A percentile compares a stretch with the other conserved stretches of the same genome.
These are phyloP conservation scores for Tautogolabrus adspersus DNA, from an alignment of 2,113 vertebrate species.

Conservation along the genomic window DNA sequence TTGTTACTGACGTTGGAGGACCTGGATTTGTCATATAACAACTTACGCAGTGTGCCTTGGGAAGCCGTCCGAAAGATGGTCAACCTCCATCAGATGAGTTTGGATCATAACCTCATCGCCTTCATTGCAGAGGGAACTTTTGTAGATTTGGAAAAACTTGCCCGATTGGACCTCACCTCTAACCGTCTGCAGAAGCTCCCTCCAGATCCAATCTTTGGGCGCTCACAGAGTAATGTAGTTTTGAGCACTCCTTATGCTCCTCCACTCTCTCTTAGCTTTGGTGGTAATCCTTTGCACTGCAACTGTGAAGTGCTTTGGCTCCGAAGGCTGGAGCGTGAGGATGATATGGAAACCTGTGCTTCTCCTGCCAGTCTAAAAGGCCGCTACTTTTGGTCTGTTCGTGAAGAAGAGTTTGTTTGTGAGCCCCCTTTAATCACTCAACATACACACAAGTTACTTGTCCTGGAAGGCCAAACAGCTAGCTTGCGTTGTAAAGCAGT, in stretches of 20 bases:
- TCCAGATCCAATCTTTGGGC: slow-evolving; percentile 93
- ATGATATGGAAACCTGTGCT: slow-evolving; percentile 97
- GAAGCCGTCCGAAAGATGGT: slow-evolving; percentile 94
- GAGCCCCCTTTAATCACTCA: slow-evolving; percentile 97
- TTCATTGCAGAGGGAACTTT: slow-evolving; percentile 95
- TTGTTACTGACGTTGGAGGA: slow-evolving; percentile 93
- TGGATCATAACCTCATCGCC: slow-evolving; percentile 95
- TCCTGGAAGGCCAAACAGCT: slow-evolving; percentile 96
- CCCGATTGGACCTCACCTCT: slow-evolving; percentile 95
- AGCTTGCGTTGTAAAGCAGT: slow-evolving; percentile 96
- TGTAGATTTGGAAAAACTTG: slow-evolving; percentile 90
- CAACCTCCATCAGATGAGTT: slow-evolving; percentile 95
- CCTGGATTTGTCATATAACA: slow-evolving; percentile 97
- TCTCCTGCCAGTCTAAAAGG: slow-evolving; percentile 93
- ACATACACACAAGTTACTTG: slow-evolving; percentile 93
- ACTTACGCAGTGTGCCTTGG: slow-evolving; percentile 93
- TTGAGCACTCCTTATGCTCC: slow-evolving; percentile 90
- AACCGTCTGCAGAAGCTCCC: slow-evolving; percentile 97
- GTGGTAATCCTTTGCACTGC: slow-evolving; percentile 96
- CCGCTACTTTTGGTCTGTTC: slow-evolving; percentile 95
- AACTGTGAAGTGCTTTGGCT: slow-evolving; percentile 98
- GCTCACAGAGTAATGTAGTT: slow-evolving; percentile 87
- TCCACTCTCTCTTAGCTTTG: slow-evolving; percentile 91
- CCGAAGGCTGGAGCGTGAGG: slow-evolving; percentile 90
- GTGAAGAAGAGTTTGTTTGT: slow-evolving; percentile 95